Evolutionary conservation across 2,888 invertebrate species (phyloP).

Genomic region (Exephanes ischioxanthus): DNA sequence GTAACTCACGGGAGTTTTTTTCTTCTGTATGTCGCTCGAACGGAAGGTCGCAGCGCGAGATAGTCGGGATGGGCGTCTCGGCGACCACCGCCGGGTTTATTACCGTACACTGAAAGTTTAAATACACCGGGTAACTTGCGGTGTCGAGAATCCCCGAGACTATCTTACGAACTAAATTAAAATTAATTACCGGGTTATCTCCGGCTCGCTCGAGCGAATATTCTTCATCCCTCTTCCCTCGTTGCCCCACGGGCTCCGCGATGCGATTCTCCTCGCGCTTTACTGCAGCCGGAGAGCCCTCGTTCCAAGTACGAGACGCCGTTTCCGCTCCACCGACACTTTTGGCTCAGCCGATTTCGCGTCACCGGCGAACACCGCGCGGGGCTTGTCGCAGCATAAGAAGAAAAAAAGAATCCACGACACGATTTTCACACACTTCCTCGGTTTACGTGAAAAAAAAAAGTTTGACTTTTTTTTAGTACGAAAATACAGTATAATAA

Average conservation of each 20-base stretch:
- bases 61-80: background rate
- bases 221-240: background rate
- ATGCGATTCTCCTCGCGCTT: background rate
- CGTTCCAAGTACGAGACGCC: background rate
- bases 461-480: too few relatives aligned
- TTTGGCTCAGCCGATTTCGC: background rate
- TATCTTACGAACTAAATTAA: conserved; percentile 68
- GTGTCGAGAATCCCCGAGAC: conserved; percentile 35
- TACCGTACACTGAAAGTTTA: background rate
- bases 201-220: conserved; percentile 37
- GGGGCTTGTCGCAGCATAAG: background rate
- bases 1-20: background rate
- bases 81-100: background rate
- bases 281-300: background rate
- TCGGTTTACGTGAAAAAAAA: too few relatives aligned
- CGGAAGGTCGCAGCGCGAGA: background rate
- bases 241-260: background rate
- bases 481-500: too few relatives aligned
- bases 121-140: conserved; percentile 24
- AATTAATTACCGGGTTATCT: conserved; percentile 70
- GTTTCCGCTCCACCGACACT: background rate
- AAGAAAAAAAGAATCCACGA: too few relatives aligned
- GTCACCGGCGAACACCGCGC: background rate
- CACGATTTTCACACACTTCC: too few relatives aligned
- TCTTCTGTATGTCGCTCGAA: background rate